Conservation (phyloP, 2,888 invertebrate genomes). For the Machimus atricapillus region DNA sequence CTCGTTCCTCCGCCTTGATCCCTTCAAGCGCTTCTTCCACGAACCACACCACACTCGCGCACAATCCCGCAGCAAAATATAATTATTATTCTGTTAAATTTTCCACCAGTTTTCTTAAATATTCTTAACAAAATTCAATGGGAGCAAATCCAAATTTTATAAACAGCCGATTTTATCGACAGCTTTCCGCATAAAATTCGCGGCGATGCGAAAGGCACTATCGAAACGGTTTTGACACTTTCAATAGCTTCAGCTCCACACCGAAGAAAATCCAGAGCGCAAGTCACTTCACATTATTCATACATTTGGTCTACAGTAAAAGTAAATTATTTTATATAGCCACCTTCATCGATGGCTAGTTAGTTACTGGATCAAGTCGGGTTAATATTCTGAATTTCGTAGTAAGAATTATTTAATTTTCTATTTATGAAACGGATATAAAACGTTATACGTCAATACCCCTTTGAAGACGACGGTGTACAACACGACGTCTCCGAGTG, state of each 20-base stretch:
- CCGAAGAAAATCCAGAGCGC: conserved; percentile 33
- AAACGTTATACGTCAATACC: not conserved
- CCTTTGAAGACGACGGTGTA: not conserved
- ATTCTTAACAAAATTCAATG: not conserved
- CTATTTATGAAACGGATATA: not conserved
- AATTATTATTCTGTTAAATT: not conserved
- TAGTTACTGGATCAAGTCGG: not conserved
- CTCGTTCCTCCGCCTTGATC: not conserved
- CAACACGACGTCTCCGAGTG: conserved; percentile 35
- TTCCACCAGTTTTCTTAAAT: not conserved
- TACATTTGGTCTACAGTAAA: too few relatives aligned
- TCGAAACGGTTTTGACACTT: conserved; percentile 18
- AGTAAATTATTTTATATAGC: not conserved
- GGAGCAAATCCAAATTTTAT: not conserved
- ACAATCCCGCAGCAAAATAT: not conserved
- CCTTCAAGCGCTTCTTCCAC: not conserved
- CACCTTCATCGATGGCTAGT: not conserved
- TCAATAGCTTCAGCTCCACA: conserved; percentile 5
- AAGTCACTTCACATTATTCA: conserved; percentile 28
- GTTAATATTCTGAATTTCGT: not conserved
- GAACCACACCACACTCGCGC: conserved; percentile 9
- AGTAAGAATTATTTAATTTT: not conserved
- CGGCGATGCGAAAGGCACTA: not conserved
- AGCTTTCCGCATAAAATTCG: not conserved
- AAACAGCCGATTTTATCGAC: not conserved